A percentile compares a stretch with the other conserved stretches of the same genome.
Conservation (phyloP, 2,113 vertebrate species). For the Chiloscyllium plagiosum region DNA sequence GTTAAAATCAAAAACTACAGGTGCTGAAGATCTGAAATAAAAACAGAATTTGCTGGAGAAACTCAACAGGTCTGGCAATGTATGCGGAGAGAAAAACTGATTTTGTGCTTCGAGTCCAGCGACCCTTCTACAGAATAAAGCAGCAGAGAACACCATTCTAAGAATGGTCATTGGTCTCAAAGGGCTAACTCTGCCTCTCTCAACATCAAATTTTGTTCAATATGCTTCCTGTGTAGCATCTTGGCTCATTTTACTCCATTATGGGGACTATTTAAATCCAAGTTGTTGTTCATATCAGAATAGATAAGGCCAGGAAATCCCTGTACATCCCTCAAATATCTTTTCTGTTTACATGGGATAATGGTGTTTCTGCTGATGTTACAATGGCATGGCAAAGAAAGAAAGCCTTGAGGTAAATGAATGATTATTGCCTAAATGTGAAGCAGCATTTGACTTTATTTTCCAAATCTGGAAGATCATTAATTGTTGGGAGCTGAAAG, state of each 20-base stretch:
- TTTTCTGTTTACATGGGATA: neutral
- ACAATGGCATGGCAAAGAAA: neutral
- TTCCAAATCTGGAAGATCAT: neutral
- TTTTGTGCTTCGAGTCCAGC: too few relatives aligned
- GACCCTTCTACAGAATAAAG: too few relatives aligned
- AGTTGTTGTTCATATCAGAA: neutral
- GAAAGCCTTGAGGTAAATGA: neutral
- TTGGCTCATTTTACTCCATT: neutral
- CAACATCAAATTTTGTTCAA: neutral
- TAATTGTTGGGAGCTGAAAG: neutral
- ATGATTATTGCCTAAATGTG: neutral
- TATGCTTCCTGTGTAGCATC: neutral
- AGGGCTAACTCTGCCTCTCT: neutral
- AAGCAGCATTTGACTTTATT: neutral
- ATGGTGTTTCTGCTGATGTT: neutral
- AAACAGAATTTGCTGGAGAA: too few relatives aligned
- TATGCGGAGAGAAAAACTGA: too few relatives aligned
- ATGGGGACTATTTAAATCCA: neutral
- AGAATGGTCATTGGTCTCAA: too few relatives aligned
- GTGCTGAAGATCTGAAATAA: too few relatives aligned
- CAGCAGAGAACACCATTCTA: too few relatives aligned
- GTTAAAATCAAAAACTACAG: too few relatives aligned
- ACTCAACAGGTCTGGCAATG: too few relatives aligned
- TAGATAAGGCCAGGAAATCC: neutral
- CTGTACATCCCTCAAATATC: neutral